These are phyloP conservation scores for Alosa sapidissima DNA, from an alignment of 2,797 vertebrate genomes.

Conservation along the genomic window DNA sequence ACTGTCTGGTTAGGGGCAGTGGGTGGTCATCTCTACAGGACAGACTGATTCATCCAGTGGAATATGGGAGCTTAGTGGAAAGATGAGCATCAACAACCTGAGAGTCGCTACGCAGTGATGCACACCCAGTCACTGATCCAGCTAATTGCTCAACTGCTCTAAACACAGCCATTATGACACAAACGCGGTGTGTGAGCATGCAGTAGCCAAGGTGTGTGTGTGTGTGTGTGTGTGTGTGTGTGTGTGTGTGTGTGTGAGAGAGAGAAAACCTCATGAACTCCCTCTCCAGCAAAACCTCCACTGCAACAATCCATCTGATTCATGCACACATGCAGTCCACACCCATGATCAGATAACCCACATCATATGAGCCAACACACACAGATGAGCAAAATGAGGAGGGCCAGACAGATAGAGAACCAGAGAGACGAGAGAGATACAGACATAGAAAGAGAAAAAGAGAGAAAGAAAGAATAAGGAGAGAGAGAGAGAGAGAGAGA, in stretches of 20 bases:
- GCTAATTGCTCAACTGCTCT: background rate
- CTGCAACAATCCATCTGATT: background rate
- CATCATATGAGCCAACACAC: background rate
- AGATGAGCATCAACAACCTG: background rate
- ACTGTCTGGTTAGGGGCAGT: background rate
- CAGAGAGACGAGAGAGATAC: background rate
- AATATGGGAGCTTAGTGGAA: background rate
- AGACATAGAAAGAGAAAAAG: background rate
- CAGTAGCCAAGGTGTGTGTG: background rate
- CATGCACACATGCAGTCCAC: background rate
- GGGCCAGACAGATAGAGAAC: background rate
- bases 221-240: background rate
- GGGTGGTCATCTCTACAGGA: background rate
- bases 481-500: background rate
- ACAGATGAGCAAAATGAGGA: background rate
- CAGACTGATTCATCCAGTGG: background rate
- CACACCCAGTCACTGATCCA: background rate
- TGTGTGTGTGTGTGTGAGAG: background rate
- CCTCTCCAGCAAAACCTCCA: too few relatives aligned
- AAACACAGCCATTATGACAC: background rate
- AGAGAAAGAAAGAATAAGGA: background rate
- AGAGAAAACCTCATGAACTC: too few relatives aligned
- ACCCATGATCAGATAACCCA: background rate
- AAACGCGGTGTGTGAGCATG: slow-evolving; percentile 6
- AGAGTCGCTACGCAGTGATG: background rate